Percentiles rank a stretch among this genome's conserved stretches.
These are phyloP conservation scores for Pyrochroa serraticornis DNA, from an alignment of 2,888 invertebrate genomes.

Conservation along the genomic window DNA sequence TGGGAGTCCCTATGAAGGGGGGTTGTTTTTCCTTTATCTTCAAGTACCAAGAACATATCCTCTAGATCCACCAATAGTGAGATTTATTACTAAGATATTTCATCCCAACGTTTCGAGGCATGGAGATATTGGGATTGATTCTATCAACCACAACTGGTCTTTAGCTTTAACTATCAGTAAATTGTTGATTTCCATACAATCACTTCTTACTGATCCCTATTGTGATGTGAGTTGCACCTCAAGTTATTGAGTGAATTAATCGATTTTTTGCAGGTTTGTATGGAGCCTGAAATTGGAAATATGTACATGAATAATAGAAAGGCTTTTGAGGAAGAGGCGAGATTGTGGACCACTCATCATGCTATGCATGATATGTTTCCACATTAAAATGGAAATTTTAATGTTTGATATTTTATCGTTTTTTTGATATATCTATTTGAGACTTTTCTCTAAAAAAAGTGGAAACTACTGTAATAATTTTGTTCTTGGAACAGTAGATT, in stretches of 20 bases:
- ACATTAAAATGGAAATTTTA: constrained; percentile 12
- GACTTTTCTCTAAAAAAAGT: too few relatives aligned
- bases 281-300: constrained; percentile 84
- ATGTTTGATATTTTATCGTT: too few relatives aligned
- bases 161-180: constrained; percentile 89
- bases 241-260: constrained; percentile 2
- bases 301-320: constrained; percentile 75
- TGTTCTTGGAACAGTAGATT: too few relatives aligned
- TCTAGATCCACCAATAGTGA: constrained; percentile 87
- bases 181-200: constrained; percentile 86
- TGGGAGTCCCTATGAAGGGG: constrained; percentile 94
- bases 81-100: constrained; percentile 90
- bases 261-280: constrained; percentile 69
- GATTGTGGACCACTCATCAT: constrained; percentile 88
- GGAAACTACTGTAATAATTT: too few relatives aligned
- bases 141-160: constrained; percentile 96
- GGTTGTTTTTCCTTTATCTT: constrained; percentile 87
- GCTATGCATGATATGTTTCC: constrained; percentile 73
- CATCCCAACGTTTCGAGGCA: constrained; percentile 95
- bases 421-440: too few relatives aligned
- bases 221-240: constrained; percentile 68
- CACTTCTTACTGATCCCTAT: constrained; percentile 87
- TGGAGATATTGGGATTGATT: constrained; percentile 94
- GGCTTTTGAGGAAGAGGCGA: constrained; percentile 79
- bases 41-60: constrained; percentile 90